Evolutionary conservation across 2,113 vertebrate genomes (phyloP), one percentile per base, ranked within the genome.

Genomic region (Rhinopomastus cyanomelas): DNA sequence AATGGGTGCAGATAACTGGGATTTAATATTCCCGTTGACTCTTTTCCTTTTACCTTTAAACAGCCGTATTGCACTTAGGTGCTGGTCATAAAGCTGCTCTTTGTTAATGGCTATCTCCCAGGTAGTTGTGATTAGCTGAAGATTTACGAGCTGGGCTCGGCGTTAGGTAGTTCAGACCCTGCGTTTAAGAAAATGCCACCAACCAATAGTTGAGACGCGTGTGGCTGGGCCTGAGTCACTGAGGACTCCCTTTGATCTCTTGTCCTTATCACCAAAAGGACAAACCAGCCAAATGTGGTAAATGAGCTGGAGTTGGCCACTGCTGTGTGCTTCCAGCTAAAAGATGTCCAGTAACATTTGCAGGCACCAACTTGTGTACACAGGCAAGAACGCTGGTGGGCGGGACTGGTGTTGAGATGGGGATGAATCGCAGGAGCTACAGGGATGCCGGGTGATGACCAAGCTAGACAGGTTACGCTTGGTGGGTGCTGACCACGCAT

Each of bases 11-110:
- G 93, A 96, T 97, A 96, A 80, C 84, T 18, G 56, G 39, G 60
- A 73, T 89, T 89, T 88, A 64, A 90, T 86, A 61, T 89, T 89
- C 30, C 74, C 3, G 1, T 53, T 2, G 25, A 49, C n/a, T 52
- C 2, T 72, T 92, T 96, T 83, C 94, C 30, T 55, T 88, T 80
- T 94, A 87, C 95, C 89, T 95, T 95, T 77, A 91, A 81, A 71
- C 86, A 84, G 64, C 52, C 16, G 1, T 75, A 67, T 66, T 79
- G 81, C 81, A 77, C 37, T 71, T 34, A 66, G 76, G 44, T 39
- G 37, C 81, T n/a, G 86, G 61, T 39, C 53, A 49, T 65, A 67
- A 86, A 89, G 66, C 69, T 5, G 6, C 10, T 87, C 85, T 74
- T 85, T 84, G 76, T 86, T 84, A 92, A 37, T 64, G 27, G 30